Evolutionary conservation across 2,113 vertebrate species (phyloP).

Genomic region (Chroicocephalus ridibundus): DNA sequence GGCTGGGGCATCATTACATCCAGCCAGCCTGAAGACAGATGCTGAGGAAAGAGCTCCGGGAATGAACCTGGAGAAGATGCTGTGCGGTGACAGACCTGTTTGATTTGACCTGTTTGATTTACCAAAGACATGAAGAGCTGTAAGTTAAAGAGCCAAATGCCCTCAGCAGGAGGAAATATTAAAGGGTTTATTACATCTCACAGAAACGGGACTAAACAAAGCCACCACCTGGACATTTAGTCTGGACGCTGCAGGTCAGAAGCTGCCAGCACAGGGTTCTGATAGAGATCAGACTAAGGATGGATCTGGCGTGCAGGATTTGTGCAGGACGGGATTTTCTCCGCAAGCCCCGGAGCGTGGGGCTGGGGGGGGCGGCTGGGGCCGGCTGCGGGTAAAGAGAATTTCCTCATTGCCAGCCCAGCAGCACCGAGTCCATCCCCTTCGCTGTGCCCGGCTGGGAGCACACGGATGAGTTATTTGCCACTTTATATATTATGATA

Average conservation of each 20-base stretch:
- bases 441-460: not conserved
- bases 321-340: not conserved
- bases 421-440: not conserved
- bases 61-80: not conserved
- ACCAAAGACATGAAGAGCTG: not conserved
- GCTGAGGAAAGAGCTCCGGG: not conserved
- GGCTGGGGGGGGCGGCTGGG: not conserved
- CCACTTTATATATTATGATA: not conserved
- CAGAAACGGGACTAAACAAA: not conserved
- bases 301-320: accelerated
- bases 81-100: not conserved
- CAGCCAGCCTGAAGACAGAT: not conserved
- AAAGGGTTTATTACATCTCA: conserved; percentile 21
- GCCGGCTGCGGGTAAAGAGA: not conserved
- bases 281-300: not conserved
- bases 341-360: accelerated
- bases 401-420: not conserved
- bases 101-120: not conserved
- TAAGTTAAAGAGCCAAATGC: not conserved
- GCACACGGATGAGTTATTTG: not conserved
- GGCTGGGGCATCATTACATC: not conserved
- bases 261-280: not conserved
- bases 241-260: not conserved
- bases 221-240: not conserved
- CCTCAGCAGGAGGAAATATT: not conserved